These are phyloP conservation scores for Chanos chanos DNA, from an alignment of 2,797 vertebrate species.

Conservation along the genomic window DNA sequence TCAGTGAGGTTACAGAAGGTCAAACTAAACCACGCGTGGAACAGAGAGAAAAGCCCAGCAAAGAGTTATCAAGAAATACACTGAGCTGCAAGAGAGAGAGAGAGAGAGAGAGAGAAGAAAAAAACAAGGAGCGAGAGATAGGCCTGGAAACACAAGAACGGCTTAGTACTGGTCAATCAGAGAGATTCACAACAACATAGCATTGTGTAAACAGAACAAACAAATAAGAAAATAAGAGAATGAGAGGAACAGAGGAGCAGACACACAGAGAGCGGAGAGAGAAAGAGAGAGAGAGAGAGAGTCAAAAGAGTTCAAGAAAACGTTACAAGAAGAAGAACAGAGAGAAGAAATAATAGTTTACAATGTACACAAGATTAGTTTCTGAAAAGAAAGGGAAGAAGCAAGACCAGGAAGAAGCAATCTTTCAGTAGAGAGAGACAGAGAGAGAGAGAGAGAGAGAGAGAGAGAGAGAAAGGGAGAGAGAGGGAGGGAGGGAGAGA, in stretches of 20 bases:
- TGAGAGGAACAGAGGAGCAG: slow-evolving; percentile 63
- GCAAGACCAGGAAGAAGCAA: slow-evolving; percentile 33
- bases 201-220: slow-evolving; percentile 56
- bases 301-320: no score
- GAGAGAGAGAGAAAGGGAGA: no score
- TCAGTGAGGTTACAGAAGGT: slow-evolving; percentile 67
- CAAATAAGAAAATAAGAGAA: slow-evolving; percentile 49
- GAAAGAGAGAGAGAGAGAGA: slow-evolving; percentile 20
- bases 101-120: slow-evolving; percentile 10
- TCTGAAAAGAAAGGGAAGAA: slow-evolving; percentile 21
- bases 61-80: slow-evolving; percentile 19
- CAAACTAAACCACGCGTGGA: slow-evolving; percentile 67
- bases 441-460: slow-evolving; percentile 18
- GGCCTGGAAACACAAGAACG: slow-evolving; percentile 41
- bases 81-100: slow-evolving; percentile 37
- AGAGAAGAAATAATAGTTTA: no score
- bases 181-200: slow-evolving; percentile 45
- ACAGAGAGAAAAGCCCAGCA: slow-evolving; percentile 67
- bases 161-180: slow-evolving; percentile 32
- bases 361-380: slow-evolving; percentile 41
- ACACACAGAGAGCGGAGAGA: slow-evolving; percentile 42
- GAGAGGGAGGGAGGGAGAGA: slow-evolving; percentile 20
- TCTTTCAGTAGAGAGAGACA: slow-evolving; percentile 20
- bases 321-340: no score
- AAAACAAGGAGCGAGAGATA: slow-evolving; percentile 18